Conservation (phyloP, 2,797 vertebrate species). For the Pipistrellus pipistrellus region DNA sequence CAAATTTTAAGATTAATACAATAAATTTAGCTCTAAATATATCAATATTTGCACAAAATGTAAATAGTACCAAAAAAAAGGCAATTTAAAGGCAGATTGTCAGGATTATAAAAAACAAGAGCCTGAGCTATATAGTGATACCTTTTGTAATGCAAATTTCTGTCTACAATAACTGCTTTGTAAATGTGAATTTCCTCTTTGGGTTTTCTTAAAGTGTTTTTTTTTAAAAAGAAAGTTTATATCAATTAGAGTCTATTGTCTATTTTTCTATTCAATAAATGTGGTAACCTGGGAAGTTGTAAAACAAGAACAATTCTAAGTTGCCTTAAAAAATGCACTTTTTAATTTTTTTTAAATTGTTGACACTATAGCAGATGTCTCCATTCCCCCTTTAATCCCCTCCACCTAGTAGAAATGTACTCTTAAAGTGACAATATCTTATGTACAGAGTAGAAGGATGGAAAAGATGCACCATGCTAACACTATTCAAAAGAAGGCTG, state of each 20-base stretch:
- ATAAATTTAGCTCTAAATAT: neutral
- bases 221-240: slow-evolving; percentile 28
- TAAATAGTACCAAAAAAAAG: neutral
- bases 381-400: neutral
- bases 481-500: neutral
- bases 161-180: neutral
- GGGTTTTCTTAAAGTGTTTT: slow-evolving; percentile 46
- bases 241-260: slow-evolving; percentile 23
- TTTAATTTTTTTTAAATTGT: neutral
- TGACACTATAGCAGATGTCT: neutral
- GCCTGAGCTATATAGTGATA: neutral
- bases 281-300: neutral
- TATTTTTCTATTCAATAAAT: slow-evolving; percentile 47
- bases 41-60: neutral
- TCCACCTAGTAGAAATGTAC: neutral
- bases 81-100: neutral
- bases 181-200: neutral
- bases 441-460: neutral
- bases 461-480: neutral
- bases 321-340: neutral
- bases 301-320: neutral
- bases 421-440: neutral
- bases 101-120: neutral
- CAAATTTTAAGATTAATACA: neutral
- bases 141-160: slow-evolving; percentile 11